A percentile compares a stretch with the other conserved stretches of the same genome.
phyloP scores from a whole-genome alignment of 2,888 invertebrate species.

The Ormyrus rosae region DNA sequence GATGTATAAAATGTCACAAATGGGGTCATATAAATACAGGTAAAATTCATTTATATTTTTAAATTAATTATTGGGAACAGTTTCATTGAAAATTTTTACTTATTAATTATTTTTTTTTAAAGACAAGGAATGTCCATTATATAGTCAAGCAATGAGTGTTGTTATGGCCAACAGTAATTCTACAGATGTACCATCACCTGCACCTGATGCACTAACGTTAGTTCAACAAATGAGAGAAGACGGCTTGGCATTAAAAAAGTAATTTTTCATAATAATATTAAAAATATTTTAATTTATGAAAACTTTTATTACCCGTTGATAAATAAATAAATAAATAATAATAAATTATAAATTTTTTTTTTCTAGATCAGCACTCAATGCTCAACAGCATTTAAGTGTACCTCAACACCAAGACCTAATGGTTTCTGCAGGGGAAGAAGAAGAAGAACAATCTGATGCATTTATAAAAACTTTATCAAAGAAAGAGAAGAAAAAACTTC shows the following conservation, averaged over 20 bases:
- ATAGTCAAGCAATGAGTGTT: constrained; percentile 88
- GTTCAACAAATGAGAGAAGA: constrained; percentile 95
- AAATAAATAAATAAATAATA: no score
- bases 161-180: constrained; percentile 80
- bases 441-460: constrained; percentile 81
- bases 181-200: constrained; percentile 79
- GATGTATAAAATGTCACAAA: constrained; percentile 99
- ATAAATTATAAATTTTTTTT: constrained; percentile 12
- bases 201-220: constrained; percentile 84
- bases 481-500: constrained; percentile 92
- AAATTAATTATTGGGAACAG: constrained; percentile 10
- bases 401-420: constrained; percentile 77
- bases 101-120: neutral
- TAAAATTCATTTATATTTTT: constrained; percentile 65
- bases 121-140: constrained; percentile 97
- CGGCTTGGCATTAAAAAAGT: constrained; percentile 91
- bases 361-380: constrained; percentile 70
- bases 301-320: no score
- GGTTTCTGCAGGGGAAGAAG: constrained; percentile 65
- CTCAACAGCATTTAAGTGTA: constrained; percentile 80
- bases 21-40: constrained; percentile 99
- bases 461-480: constrained; percentile 90
- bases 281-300: neutral
- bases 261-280: constrained; percentile 64
- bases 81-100: constrained; percentile 14